Base-by-base conservation (phyloP, 2,797 vertebrate genomes). In the Pangasius mekongensis region DNA sequence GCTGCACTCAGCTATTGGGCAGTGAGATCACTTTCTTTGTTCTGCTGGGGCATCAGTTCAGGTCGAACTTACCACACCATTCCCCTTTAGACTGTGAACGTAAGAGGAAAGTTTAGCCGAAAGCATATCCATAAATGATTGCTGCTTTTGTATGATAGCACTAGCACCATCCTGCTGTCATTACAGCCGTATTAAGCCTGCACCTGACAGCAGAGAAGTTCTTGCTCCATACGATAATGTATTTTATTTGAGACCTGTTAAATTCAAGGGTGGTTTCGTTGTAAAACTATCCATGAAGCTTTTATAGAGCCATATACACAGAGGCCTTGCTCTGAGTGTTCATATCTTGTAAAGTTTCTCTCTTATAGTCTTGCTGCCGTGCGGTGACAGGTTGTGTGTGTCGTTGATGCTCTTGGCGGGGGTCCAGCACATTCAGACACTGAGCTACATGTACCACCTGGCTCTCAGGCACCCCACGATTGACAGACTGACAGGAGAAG, bases 191-290 rank as follows among this genome's bases (percentile, higher is more conserved):
- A 88, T 69, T 80, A 85, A 85, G 22, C 49, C 71, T 56, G 43
- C 62, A 84, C 30, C 54, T 66, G 47, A 22, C 87, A 84, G 30
- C 0, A 0, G 30, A 24, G 47, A 77, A 24, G 10, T 67, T 27
- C 43, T 56, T 33, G 9, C 54, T 84, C 73, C 82, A 22, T 76
- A 60, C 58, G 9, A 64, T 82, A 84, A 52, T 62, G 54, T 39
- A 22, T 84, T 84, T 77, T 33, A 84, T 77, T 67, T 56, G 47
- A 27, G 83, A 54, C 81, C 58, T 76, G 82, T 88, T 88, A 84
- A 66, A 88, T 13, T 71, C 49, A 18, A 88, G 62, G 33, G 73
- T 7, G 30, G 3, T 18, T 49, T 39, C 30, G 14, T 18, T 36
- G 66, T 89, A 82, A 89, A 89, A 58, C 52, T 78, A 22, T 13